Evolutionary conservation across 2,113 vertebrate species (phyloP).

Genomic region (Gobiocypris rarus): DNA sequence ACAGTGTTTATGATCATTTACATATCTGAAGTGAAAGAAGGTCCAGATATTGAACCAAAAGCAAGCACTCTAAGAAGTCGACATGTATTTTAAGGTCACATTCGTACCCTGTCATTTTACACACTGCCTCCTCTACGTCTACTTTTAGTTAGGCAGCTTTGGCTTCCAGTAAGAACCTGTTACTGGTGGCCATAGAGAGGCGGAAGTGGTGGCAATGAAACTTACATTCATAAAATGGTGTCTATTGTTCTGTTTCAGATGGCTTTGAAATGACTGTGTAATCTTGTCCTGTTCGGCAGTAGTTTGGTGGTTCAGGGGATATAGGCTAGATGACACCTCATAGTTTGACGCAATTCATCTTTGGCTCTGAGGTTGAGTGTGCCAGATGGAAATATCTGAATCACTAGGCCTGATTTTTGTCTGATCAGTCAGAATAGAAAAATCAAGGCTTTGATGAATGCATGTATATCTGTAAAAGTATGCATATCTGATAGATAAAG

Average conservation of each 20-base stretch:
- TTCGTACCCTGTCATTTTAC: slow-evolving; percentile 4
- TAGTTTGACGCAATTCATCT: slow-evolving; percentile 10
- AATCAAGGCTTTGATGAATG: neutral
- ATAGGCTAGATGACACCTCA: neutral
- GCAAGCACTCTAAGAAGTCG: neutral
- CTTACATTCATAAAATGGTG: slow-evolving; percentile 51
- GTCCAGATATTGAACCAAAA: neutral
- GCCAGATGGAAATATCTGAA: neutral
- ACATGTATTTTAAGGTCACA: neutral
- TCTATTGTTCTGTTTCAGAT: slow-evolving; percentile 44
- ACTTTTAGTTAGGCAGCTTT: slow-evolving; percentile 69
- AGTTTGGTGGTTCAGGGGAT: neutral
- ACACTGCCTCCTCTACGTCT: slow-evolving; percentile 35
- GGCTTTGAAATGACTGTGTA: slow-evolving; percentile 43
- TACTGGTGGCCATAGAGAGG: slow-evolving; percentile 63
- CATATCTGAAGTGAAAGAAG: slow-evolving; percentile 12
- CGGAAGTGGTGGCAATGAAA: slow-evolving; percentile 74
- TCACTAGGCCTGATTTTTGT: neutral
- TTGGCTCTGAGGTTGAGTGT: neutral
- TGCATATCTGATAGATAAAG: neutral
- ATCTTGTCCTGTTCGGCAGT: neutral
- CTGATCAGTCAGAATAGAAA: neutral
- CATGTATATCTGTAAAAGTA: too few relatives aligned
- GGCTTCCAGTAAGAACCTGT: slow-evolving; percentile 73
- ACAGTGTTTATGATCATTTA: neutral